Percentiles rank a stretch among this genome's conserved stretches.
Evolutionary conservation across 2,113 vertebrate species (phyloP).

Genomic region (Ctenomys sociabilis): DNA sequence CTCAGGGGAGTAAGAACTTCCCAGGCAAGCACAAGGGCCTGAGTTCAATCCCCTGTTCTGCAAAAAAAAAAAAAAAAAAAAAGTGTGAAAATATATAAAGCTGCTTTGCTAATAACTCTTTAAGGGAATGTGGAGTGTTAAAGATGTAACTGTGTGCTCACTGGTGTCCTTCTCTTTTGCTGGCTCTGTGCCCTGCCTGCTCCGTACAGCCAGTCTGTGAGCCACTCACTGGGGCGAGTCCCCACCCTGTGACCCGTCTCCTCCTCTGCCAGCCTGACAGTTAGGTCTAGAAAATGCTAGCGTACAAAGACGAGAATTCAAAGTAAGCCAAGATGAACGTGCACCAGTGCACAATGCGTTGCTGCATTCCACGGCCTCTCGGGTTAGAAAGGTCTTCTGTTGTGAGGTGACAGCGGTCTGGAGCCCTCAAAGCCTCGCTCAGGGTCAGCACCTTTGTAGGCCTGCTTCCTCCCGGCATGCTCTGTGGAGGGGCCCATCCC

Average conservation of each 20-base stretch:
- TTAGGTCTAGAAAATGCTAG: slow-evolving; percentile 1
- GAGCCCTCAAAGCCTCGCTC: neutral
- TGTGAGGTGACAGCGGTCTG: neutral
- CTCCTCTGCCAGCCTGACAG: neutral
- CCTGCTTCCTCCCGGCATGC: neutral
- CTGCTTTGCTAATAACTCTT: neutral
- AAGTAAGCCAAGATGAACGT: neutral
- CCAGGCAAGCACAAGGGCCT: too few species aligned
- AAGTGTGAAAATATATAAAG: neutral
- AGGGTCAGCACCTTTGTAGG: neutral
- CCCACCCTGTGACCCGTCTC: neutral
- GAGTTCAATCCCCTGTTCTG: too few species aligned
- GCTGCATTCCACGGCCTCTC: neutral
- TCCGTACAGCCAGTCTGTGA: neutral
- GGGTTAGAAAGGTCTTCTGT: neutral
- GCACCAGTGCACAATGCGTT: neutral
- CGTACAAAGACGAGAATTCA: neutral
- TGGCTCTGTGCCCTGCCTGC: neutral
- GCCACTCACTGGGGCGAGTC: neutral
- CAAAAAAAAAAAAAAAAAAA: too few species aligned
- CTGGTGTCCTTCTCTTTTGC: neutral
- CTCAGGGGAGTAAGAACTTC: too few species aligned
- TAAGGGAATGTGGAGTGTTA: neutral
- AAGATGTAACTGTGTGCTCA: neutral
- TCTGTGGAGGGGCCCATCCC: neutral